phyloP scores from a whole-genome alignment of 2,113 vertebrate species.

The Prunella fulvescens region DNA sequence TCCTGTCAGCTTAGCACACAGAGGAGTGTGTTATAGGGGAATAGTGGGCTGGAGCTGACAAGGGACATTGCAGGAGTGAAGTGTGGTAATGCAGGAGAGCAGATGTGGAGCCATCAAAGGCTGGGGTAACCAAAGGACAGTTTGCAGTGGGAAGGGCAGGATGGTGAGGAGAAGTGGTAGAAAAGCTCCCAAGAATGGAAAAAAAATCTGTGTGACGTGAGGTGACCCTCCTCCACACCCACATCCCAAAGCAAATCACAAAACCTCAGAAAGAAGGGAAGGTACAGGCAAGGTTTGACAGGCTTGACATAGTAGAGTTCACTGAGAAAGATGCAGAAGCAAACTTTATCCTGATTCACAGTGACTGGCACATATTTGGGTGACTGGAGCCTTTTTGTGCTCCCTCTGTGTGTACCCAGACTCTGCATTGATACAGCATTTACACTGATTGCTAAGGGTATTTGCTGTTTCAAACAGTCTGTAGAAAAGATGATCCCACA shows the following conservation, averaged over 20 bases:
- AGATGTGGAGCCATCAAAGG: neutral
- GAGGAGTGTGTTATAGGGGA: neutral
- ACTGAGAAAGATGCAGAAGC: neutral
- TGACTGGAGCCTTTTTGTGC: neutral
- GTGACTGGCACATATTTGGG: neutral
- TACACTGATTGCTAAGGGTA: neutral
- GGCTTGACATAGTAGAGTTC: neutral
- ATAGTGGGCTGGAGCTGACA: neutral
- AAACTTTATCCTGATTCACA: neutral
- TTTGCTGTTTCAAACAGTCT: neutral
- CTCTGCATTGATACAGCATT: neutral
- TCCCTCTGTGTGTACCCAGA: neutral
- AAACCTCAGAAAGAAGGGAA: neutral
- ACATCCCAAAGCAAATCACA: neutral
- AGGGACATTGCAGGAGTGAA: neutral
- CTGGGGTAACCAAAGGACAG: neutral
- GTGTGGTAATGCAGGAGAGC: neutral
- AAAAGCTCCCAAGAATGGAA: neutral
- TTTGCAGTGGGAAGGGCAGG: neutral
- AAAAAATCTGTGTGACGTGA: neutral
- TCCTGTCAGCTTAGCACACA: neutral
- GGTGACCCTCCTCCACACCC: fast-evolving
- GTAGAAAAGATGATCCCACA: neutral
- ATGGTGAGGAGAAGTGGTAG: neutral
- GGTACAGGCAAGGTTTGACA: neutral